Evolutionary conservation across 2,113 vertebrate genomes (phyloP), one percentile per base, ranked within the genome.

Genomic region (Tringa solitaria): DNA sequence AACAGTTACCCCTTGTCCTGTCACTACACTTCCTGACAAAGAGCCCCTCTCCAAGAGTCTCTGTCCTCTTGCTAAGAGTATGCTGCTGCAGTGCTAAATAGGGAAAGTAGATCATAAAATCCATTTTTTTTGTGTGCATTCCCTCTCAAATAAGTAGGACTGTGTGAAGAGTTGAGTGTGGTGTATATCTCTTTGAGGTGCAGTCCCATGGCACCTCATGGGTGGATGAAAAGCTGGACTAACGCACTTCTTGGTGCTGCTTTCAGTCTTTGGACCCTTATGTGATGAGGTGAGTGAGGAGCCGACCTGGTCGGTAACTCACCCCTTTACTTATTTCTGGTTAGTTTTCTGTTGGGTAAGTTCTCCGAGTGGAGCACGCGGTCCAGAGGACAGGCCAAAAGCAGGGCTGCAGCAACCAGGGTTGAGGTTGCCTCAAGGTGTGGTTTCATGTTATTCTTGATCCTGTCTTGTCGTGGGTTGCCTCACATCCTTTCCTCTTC

Each of bases 401-500:
- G 54, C 63, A 78, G 74, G 84, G 51, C 65, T 89, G 65, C 56
- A 92, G 27, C 60, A 84, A 32, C 69, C 32, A 61, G 39, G 41
- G 64, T 45, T 84, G 77, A 93, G 65, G 28, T 89, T 96, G 89
- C 75, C 87, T 68, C 37, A 87, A 95, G 64, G 87, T 64, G 89
- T 94, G 91, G 87, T 84, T 95, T 92, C 27, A 1, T 75, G 46
- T 87, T 96, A 26, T 81, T 94, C 87, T 87, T 89, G 80, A 91
- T 94, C 69, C 64, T 89, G 74, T 84, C 80, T 91, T 27, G 0
- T 21, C 33, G 51, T 63, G 77, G 27, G 22, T 94, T 96, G 91
- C 91, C 81, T 96, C 89, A 91, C 84, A 79, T 75, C 74, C 69
- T 87, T 96, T 94, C 60, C 69, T 72, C 35, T 94, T 94, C 87